Evolutionary conservation across 2,888 invertebrate species (phyloP).

Genomic region (Phlogophora meticulosa): DNA sequence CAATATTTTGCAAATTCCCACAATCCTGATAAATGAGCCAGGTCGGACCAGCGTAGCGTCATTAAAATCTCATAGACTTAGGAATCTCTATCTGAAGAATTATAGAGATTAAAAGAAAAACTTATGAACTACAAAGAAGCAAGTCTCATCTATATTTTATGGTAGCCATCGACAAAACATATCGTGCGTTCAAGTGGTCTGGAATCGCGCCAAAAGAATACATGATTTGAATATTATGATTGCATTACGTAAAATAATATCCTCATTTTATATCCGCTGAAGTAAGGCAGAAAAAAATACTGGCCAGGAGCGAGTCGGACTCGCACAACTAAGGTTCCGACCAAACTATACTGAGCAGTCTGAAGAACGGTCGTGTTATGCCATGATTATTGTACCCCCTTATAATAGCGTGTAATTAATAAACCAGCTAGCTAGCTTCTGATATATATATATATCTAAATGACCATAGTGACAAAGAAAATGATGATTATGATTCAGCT

Average conservation of each 20-base stretch:
- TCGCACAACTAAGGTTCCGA: no score
- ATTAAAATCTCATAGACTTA: background rate
- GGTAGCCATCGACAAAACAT: conserved; percentile 33
- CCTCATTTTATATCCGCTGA: conserved; percentile 30
- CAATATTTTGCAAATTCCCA: conserved; percentile 1
- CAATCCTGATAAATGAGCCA: background rate
- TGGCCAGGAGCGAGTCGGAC: no score
- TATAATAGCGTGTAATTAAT: no score
- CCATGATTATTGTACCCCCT: no score
- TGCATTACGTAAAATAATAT: conserved; percentile 44
- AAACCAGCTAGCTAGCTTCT: no score
- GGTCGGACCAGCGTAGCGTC: background rate
- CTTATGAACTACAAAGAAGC: conserved; percentile 23
- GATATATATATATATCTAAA: no score
- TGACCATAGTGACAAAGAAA: no score
- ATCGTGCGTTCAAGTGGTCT: conserved; percentile 33
- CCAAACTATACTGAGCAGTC: no score
- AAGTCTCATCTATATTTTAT: conserved; percentile 29
- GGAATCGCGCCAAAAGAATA: conserved; percentile 45
- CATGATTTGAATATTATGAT: conserved; percentile 39
- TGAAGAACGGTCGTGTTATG: no score
- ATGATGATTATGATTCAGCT: no score
- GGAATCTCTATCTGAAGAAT: conserved; percentile 8
- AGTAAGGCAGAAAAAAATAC: conserved; percentile 6
- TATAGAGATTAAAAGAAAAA: conserved; percentile 10